Conservation (phyloP, 1,140 invertebrate species). For the Ceratosolen fusciceps region DNA sequence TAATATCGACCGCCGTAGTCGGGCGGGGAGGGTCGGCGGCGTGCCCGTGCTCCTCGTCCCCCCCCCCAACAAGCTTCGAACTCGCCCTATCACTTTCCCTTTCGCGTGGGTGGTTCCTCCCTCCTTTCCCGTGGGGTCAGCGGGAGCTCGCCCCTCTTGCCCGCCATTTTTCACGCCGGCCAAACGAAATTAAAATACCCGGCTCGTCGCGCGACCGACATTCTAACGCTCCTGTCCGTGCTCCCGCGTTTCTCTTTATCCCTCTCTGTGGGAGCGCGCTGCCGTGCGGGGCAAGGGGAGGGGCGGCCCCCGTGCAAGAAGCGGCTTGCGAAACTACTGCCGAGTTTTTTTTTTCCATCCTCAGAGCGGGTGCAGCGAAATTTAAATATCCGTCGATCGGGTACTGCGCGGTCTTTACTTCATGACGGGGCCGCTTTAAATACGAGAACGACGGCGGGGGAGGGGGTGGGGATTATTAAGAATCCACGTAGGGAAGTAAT, state of each 20-base stretch:
- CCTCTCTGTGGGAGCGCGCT: too few species aligned
- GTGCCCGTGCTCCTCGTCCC: neutral
- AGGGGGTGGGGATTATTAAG: neutral
- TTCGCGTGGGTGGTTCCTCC: constrained; percentile 2
- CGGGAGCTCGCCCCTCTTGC: neutral
- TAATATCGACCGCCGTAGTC: constrained; percentile 9
- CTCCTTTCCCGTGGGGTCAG: neutral
- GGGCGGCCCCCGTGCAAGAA: neutral
- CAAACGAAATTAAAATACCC: constrained; percentile 48
- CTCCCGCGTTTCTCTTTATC: too few species aligned
- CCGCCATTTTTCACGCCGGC: constrained; percentile 45
- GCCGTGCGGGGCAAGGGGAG: too few species aligned
- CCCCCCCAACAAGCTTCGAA: constrained; percentile 14
- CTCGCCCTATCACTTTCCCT: constrained; percentile 34
- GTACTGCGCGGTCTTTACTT: neutral
- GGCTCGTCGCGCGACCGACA: constrained; percentile 20
- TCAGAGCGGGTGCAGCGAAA: neutral
- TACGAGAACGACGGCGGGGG: neutral
- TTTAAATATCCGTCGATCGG: neutral
- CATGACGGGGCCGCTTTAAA: neutral
- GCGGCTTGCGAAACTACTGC: constrained; percentile 14
- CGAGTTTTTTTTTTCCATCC: neutral
- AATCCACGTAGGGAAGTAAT: neutral
- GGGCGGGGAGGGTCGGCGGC: neutral
- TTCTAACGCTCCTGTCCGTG: neutral